Evolutionary conservation across 2,797 vertebrate genomes (phyloP), one percentile per base, ranked within the genome.

Genomic region (Columba guinea): DNA sequence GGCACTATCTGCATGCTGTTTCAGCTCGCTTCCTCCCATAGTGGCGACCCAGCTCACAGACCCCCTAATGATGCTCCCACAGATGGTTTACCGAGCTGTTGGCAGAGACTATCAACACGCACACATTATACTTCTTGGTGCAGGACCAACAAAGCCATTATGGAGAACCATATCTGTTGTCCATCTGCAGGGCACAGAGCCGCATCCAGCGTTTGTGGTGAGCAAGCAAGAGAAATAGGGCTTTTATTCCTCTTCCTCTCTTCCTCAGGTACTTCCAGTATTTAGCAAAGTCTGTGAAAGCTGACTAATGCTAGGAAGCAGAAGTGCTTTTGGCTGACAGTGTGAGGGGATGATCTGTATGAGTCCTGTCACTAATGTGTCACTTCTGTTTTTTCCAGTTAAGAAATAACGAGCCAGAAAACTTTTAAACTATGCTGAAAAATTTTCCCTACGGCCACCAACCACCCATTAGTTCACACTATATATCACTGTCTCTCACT

Each of bases 151-250:
- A 56, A 34, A 76, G 59, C 27, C 63, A 4, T 24, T 32, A 11
- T 0, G 0, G 34, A 52, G 37, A 71, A 11, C 14, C 0, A 0
- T 48, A 21, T 26, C 46, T 46, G 37, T n/a, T 63, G 46, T 46
- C 19, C 16, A 63, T 55, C 55, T 32, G 14, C 64, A 71, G 62
- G 35, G 69, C 62, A 70, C 37, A 76, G 34, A 74, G 62, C 20
- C 11, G 0, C 2, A 2, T 46, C 52, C 35, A 46, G 63, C 3
- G 0, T 35, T 55, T 34, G 8, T 5, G 3, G 41, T 1, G 4
- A 79, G 22, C 23, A 34, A 18, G 9, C 3, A 4, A 24, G 63
- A 63, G 51, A 81, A 84, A 13, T 16, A 12, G 55, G 55, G 15
- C 24, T 58, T 75, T 84, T 53, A 65, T 44, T 84, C 8, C 22